A percentile compares a stretch with the other conserved stretches of the same genome.
phyloP scores from a whole-genome alignment of 2,888 invertebrate genomes.

The Trissolcus japonicus region DNA sequence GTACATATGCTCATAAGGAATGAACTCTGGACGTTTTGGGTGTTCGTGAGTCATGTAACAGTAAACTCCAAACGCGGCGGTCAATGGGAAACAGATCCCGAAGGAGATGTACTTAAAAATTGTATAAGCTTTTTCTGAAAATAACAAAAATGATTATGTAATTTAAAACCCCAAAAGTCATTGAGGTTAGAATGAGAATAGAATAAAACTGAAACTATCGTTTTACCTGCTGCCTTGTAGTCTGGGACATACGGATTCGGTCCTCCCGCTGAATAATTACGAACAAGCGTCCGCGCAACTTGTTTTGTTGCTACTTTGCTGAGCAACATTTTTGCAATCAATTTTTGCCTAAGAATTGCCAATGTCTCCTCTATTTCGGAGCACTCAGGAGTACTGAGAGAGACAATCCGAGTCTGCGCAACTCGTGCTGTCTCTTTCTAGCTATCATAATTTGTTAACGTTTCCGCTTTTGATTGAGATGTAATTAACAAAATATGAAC shows the following conservation, averaged over 20 bases:
- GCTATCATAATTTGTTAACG: too few relatives aligned
- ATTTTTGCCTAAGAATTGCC: too few relatives aligned
- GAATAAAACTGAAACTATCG: constrained; percentile 1
- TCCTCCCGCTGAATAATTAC: not conserved
- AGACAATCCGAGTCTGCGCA: too few relatives aligned
- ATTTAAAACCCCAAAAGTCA: not conserved
- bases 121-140: constrained; percentile 12
- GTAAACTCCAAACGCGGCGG: constrained; percentile 6
- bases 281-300: constrained; percentile 3
- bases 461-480: too few relatives aligned
- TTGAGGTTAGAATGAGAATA: constrained; percentile 6
- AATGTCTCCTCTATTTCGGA: too few relatives aligned
- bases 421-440: too few relatives aligned
- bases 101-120: constrained; percentile 15
- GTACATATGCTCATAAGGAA: constrained; percentile 27
- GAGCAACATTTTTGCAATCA: constrained; percentile 65
- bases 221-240: not conserved
- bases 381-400: too few relatives aligned
- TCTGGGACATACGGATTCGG: constrained; percentile 1
- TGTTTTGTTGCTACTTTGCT: not conserved
- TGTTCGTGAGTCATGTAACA: constrained; percentile 7
- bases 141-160: constrained; percentile 19
- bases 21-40: constrained; percentile 9
- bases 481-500: too few relatives aligned
- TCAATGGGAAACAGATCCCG: constrained; percentile 6